Conservation (phyloP, 1,140 invertebrate species). For the Nebria ingens region DNA sequence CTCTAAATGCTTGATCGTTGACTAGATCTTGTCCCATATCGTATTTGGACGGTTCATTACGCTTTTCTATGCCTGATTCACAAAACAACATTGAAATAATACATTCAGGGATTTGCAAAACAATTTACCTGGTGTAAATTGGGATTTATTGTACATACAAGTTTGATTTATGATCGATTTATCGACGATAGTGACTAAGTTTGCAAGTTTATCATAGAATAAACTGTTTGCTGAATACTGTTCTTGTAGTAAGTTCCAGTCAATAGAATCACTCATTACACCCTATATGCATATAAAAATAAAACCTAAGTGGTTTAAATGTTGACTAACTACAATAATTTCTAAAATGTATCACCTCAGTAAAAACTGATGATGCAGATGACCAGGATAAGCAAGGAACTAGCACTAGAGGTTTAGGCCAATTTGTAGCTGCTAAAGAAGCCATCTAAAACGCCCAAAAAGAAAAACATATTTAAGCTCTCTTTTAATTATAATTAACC, state of each 20-base stretch:
- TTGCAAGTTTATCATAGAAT: constrained; percentile 72
- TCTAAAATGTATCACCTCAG: constrained; percentile 50
- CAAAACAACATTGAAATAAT: too few relatives aligned
- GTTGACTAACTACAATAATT: background rate
- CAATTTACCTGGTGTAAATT: too few relatives aligned
- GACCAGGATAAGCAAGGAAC: constrained; percentile 96
- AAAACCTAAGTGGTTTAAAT: background rate
- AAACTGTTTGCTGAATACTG: constrained; percentile 79
- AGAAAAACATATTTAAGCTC: background rate
- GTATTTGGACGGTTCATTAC: too few relatives aligned
- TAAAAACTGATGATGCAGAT: constrained; percentile 91
- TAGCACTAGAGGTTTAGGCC: constrained; percentile 84
- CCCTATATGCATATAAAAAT: constrained; percentile 58
- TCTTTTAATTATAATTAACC: too few relatives aligned
- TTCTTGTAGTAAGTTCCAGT: constrained; percentile 82
- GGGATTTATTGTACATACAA: too few relatives aligned
- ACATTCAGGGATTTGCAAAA: too few relatives aligned
- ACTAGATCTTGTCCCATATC: background rate
- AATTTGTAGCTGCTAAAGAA: constrained; percentile 87
- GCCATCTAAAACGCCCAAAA: constrained; percentile 68
- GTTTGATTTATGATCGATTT: too few relatives aligned
- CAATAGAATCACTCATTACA: constrained; percentile 88
- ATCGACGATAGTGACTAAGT: constrained; percentile 63
- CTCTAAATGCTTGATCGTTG: background rate
- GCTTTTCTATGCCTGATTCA: too few relatives aligned